Evolutionary conservation across 2,888 invertebrate species (phyloP).

Genomic region (Amblyjoppa proteus): DNA sequence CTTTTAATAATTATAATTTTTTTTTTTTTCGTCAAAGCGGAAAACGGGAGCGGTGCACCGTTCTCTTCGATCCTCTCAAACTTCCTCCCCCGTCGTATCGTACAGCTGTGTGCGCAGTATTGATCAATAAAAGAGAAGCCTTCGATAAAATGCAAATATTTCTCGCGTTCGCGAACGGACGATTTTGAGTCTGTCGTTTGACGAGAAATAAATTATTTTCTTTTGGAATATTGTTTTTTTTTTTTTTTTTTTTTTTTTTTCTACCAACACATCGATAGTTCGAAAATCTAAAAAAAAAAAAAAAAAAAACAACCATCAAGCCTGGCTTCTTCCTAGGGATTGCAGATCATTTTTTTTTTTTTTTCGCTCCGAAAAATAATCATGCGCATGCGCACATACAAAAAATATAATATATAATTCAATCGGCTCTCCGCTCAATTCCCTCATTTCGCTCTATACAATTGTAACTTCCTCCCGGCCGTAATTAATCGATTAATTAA

Average conservation of each 20-base stretch:
- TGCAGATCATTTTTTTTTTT: neutral
- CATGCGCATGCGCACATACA: neutral
- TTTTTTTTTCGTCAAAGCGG: conserved; percentile 24
- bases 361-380: neutral
- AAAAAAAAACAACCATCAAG: conserved; percentile 1
- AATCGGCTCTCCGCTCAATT: neutral
- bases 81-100: conserved; percentile 5
- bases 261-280: neutral
- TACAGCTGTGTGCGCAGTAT: conserved; percentile 41
- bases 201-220: neutral
- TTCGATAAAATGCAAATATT: conserved; percentile 48
- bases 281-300: neutral
- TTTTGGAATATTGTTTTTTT: conserved; percentile 5
- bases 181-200: conserved; percentile 25
- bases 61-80: neutral
- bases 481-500: conserved; percentile 61
- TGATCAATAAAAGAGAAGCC: conserved; percentile 41
- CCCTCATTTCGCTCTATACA: conserved; percentile 33
- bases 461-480: conserved; percentile 31
- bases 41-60: conserved; percentile 14
- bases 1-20: conserved; percentile 1
- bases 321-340: neutral
- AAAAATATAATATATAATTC: conserved; percentile 1
- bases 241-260: conserved; percentile 1
- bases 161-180: conserved; percentile 9